Evolutionary conservation across 2,888 invertebrate genomes (phyloP), one percentile per base, ranked within the genome.

Genomic region (Drosophila sordidapex): DNA sequence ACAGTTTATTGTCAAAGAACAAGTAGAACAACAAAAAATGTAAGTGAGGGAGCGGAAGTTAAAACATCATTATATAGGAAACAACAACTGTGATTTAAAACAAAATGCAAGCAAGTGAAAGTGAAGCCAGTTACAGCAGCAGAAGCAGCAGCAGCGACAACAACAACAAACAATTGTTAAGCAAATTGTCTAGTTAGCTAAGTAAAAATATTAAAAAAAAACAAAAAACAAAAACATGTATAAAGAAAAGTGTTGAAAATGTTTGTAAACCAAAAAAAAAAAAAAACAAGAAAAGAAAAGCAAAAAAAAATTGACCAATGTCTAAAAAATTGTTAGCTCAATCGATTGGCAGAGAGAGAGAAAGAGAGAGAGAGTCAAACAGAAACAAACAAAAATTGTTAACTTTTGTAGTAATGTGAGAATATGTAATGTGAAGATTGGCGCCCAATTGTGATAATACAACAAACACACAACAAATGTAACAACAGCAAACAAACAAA

Each of bases 171-270:
- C 78, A 80, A 86, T 86, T 83, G 83, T 85, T 88, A 84, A 89
- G 76, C 81, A 82, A 87, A 87, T 89, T 89, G 87, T 89, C 89
- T 89, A 87, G 89, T 82, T 87, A 89, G 87, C 89, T 89, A 86
- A 86, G 80, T 87, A 76, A 67, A 85, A 72, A 74, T 25, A 62
- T 38, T 27, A 11, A 29, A 56, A 49, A n/a, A 33, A 27, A 4
- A 51, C 40, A 63, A 70, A 75, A 54, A 63, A 64, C 51, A 69
- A 61, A 78, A 64, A 79, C 43, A 56, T 66, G 76, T 48, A 64
- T 46, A 60, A 46, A 49, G 48, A 58, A 63, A 38, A 59, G 73
- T 77, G 77, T 77, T 80, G 62, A 71, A 66, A 72, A 75, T 77
- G 78, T 82, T 84, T 84, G 76, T 68, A 75, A 79, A 82, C 71